Conservation (phyloP, 2,888 invertebrate species). For the Tromatobia lineatoria region DNA sequence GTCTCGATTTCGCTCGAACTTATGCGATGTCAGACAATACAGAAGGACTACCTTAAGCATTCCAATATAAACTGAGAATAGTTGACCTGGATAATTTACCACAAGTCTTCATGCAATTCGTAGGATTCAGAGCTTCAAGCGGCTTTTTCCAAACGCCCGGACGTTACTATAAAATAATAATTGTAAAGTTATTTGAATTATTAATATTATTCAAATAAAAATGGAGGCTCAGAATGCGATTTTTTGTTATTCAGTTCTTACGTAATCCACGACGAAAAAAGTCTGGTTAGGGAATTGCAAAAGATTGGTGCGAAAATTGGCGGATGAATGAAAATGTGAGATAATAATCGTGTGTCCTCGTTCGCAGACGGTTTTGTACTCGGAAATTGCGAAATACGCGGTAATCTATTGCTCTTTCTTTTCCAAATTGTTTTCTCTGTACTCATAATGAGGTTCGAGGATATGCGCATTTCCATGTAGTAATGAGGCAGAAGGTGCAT, state of each 20-base stretch:
- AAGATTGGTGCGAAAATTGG: constrained; percentile 41
- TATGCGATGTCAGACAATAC: no score
- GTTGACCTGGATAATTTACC: no score
- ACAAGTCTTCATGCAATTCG: no score
- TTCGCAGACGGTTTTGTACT: constrained; percentile 60
- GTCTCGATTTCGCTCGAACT: no score
- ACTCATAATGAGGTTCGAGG: background rate
- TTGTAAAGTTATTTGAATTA: no score
- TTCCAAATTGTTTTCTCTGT: constrained; percentile 3
- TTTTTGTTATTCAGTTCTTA: background rate
- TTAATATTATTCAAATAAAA: no score
- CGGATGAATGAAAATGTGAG: constrained; percentile 38
- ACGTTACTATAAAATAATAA: no score
- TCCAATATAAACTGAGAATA: no score
- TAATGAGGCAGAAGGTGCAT: background rate
- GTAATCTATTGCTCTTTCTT: constrained; percentile 27
- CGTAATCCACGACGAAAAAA: constrained; percentile 11
- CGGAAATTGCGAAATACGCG: constrained; percentile 59
- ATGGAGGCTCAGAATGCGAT: background rate
- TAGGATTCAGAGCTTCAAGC: no score
- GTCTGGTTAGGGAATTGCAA: constrained; percentile 30
- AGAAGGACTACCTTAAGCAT: no score
- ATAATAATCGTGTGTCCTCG: constrained; percentile 50
- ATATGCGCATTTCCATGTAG: background rate
- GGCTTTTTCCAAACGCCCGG: no score